These are phyloP conservation scores for Lethenteron camtschaticum DNA, from an alignment of 2,113 vertebrate species.

Conservation along the genomic window DNA sequence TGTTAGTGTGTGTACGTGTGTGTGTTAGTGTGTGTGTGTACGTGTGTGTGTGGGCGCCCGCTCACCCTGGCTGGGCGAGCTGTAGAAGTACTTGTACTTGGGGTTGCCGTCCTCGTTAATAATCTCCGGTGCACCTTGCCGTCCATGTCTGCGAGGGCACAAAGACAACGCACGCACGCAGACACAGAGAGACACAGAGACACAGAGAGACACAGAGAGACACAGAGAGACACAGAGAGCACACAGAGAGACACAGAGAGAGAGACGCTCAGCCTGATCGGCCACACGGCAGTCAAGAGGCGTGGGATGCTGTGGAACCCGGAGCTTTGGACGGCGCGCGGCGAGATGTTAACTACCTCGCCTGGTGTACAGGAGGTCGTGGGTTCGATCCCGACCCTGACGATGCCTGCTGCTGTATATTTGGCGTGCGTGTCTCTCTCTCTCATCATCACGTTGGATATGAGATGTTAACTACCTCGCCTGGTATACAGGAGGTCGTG, in stretches of 20 bases:
- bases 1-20: too few species aligned
- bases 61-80: conserved; percentile 73
- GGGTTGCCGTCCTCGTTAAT: conserved; percentile 76
- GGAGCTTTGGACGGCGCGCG: too few species aligned
- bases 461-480: too few species aligned
- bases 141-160: conserved; percentile 41
- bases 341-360: too few species aligned
- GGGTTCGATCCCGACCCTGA: too few species aligned
- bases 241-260: conserved; percentile 7
- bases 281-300: not conserved
- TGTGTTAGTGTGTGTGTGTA: not conserved
- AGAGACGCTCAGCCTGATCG: not conserved
- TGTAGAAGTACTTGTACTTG: conserved; percentile 95
- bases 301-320: too few species aligned
- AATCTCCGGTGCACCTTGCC: conserved; percentile 73
- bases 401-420: too few species aligned
- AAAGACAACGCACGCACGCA: not conserved
- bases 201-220: too few species aligned
- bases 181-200: conserved; percentile 10
- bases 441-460: too few species aligned
- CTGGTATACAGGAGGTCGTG: too few species aligned
- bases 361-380: too few species aligned
- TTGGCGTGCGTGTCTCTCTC: too few species aligned
- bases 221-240: conserved; percentile 8
- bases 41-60: not conserved